Conservation (phyloP, 2,888 invertebrate genomes). For the Deroplatys truncata region DNA sequence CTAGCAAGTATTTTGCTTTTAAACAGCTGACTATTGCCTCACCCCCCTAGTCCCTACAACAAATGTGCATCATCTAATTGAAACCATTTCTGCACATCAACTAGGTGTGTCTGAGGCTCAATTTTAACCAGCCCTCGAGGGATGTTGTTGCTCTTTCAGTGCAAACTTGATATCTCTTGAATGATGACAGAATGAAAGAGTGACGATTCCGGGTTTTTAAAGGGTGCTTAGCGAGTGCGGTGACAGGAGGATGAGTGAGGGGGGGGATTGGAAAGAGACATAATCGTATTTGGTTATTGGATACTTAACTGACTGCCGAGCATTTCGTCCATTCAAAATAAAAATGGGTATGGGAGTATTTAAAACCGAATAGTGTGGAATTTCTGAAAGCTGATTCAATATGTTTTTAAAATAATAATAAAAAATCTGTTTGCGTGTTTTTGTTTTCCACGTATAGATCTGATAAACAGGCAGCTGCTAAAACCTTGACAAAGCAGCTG, state of each 20-base stretch:
- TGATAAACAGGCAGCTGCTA: neutral
- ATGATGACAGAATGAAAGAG: neutral
- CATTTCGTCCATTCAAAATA: neutral
- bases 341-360: neutral
- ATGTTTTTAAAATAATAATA: neutral
- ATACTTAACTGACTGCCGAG: neutral
- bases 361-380: neutral
- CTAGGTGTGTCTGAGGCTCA: no score
- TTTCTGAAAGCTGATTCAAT: neutral
- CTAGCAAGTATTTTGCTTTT: no score
- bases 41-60: no score
- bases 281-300: slow-evolving; percentile 13
- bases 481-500: neutral
- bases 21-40: no score
- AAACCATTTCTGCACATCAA: no score
- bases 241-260: no score
- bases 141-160: neutral
- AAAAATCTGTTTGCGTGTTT: neutral
- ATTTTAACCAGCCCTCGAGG: no score
- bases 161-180: neutral
- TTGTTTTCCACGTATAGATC: neutral
- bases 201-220: neutral
- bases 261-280: neutral
- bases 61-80: no score
- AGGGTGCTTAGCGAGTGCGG: neutral